Evolutionary conservation across 1,140 invertebrate species (phyloP).

Genomic region (Spodoptera litura): DNA sequence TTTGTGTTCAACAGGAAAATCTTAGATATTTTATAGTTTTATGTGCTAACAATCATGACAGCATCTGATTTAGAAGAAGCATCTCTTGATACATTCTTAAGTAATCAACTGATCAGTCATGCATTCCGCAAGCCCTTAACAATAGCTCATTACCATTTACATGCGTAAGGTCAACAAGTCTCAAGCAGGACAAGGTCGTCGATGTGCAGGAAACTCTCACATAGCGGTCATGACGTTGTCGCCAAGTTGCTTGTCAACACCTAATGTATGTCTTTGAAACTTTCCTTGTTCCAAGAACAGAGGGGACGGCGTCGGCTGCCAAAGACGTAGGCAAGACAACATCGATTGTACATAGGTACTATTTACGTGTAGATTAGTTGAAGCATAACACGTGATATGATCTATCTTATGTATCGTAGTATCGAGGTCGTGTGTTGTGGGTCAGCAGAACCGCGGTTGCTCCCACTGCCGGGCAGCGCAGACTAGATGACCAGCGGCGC

Average conservation of each 20-base stretch:
- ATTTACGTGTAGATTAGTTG: constrained; percentile 11
- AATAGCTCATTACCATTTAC: constrained; percentile 42
- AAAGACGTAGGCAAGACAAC: constrained; percentile 6
- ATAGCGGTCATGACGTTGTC: constrained; percentile 28
- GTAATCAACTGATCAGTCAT: constrained; percentile 35
- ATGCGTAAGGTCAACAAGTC: constrained; percentile 34
- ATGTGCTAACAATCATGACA: no score
- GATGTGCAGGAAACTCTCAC: constrained; percentile 19
- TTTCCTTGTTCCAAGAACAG: constrained; percentile 21
- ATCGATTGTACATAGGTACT: neutral
- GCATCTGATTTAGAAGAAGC: neutral
- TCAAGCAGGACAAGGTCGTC: constrained; percentile 37
- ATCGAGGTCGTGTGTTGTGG: constrained; percentile 35
- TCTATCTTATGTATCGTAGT: neutral
- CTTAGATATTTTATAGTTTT: no score
- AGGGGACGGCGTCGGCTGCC: constrained; percentile 2
- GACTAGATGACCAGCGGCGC: neutral
- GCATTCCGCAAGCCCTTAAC: constrained; percentile 28
- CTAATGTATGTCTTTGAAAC: constrained; percentile 7
- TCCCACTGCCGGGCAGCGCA: no score
- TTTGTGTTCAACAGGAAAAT: no score
- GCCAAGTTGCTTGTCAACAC: constrained; percentile 31
- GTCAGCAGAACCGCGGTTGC: constrained; percentile 29
- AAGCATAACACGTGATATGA: constrained; percentile 39
- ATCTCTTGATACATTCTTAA: constrained; percentile 5